phyloP scores from a whole-genome alignment of 2,888 invertebrate genomes.

The Andrena trimmerana region DNA sequence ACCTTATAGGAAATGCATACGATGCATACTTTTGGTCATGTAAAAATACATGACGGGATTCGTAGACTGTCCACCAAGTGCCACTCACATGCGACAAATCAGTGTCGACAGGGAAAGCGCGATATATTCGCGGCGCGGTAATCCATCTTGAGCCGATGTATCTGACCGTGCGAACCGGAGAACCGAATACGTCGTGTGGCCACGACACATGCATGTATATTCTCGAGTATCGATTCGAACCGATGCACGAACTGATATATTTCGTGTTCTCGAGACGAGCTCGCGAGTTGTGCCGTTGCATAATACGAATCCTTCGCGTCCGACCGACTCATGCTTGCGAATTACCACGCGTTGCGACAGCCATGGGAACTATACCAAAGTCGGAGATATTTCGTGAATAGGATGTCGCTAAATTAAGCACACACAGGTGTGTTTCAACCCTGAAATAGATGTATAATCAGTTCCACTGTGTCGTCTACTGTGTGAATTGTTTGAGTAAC shows the following conservation, averaged over 20 bases:
- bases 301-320: constrained; percentile 64
- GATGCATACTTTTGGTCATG: background rate
- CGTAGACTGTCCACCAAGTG: background rate
- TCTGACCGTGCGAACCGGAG: constrained; percentile 34
- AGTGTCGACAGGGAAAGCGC: constrained; percentile 46
- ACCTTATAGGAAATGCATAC: too few relatives aligned
- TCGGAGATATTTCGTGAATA: constrained; percentile 19
- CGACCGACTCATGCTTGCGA: constrained; percentile 47
- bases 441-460: too few relatives aligned
- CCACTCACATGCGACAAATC: constrained; percentile 30
- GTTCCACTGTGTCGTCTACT: too few relatives aligned
- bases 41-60: background rate
- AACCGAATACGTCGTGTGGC: constrained; percentile 31
- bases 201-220: constrained; percentile 33
- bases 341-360: constrained; percentile 25
- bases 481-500: too few relatives aligned
- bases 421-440: background rate
- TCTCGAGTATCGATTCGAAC: constrained; percentile 48
- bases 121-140: constrained; percentile 32
- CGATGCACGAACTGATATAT: constrained; percentile 63
- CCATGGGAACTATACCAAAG: constrained; percentile 9
- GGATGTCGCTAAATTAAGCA: background rate
- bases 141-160: constrained; percentile 52
- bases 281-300: constrained; percentile 68
- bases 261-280: constrained; percentile 67